Conservation (phyloP, 2,113 vertebrate genomes). For the Saimiri boliviensis region DNA sequence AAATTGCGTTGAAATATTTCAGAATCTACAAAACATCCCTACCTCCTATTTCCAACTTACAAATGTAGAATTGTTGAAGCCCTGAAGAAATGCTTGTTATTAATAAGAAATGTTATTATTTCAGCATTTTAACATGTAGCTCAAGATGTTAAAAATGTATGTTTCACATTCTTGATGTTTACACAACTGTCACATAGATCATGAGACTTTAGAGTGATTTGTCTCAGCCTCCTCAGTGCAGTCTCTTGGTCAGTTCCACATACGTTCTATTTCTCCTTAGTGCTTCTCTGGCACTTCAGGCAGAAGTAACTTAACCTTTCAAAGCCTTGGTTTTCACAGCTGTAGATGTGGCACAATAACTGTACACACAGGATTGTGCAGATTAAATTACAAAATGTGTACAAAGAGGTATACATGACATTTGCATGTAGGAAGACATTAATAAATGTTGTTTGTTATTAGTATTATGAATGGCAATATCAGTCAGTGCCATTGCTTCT, state of each 20-base stretch:
- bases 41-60: neutral
- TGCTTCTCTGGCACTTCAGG: neutral
- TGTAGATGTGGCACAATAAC: neutral
- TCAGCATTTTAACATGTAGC: neutral
- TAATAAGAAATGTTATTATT: neutral
- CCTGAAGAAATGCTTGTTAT: neutral
- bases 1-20: neutral
- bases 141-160: conserved; percentile 8
- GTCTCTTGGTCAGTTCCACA: neutral
- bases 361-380: neutral
- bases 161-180: neutral
- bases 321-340: neutral
- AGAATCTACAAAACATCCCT: neutral
- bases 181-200: neutral
- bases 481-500: neutral
- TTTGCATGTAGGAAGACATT: neutral
- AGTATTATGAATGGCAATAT: neutral
- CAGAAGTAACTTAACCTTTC: neutral
- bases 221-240: neutral
- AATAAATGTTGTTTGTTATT: neutral
- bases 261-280: neutral
- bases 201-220: neutral
- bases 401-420: neutral
- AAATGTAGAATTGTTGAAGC: conserved; percentile 24
- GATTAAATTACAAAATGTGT: neutral